These are phyloP conservation scores for Alaudala cheleensis DNA, from an alignment of 2,113 vertebrate genomes.

Conservation along the genomic window DNA sequence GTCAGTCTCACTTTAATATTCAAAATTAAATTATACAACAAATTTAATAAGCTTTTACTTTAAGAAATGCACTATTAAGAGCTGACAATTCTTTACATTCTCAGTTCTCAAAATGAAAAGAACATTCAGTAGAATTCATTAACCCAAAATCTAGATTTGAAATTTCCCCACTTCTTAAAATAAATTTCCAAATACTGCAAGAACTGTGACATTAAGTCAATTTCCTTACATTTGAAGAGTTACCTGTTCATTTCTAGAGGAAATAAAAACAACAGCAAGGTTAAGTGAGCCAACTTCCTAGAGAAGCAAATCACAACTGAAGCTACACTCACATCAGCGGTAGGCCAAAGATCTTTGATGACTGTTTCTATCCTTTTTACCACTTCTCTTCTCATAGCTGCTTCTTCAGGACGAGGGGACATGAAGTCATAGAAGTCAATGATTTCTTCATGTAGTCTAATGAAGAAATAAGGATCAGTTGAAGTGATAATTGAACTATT, in stretches of 20 bases:
- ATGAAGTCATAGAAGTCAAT: constrained; percentile 98
- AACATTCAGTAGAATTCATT: neutral
- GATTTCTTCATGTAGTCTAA: constrained; percentile 96
- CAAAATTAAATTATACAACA: neutral
- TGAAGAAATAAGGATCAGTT: neutral
- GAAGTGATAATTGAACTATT: neutral
- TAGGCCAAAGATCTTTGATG: constrained; percentile 97
- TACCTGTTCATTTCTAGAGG: neutral
- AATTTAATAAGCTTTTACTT: neutral
- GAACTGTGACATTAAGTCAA: neutral
- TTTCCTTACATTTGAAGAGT: neutral
- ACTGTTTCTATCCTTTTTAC: constrained; percentile 93
- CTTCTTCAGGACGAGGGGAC: constrained; percentile 94
- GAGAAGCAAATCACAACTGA: neutral
- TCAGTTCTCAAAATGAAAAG: neutral
- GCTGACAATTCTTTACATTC: neutral
- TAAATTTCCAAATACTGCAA: neutral
- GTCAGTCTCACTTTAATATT: neutral
- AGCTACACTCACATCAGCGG: constrained; percentile 86
- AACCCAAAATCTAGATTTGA: neutral
- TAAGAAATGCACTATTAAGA: neutral
- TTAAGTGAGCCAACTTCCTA: neutral
- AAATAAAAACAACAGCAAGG: neutral
- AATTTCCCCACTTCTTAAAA: neutral
- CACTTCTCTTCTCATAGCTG: constrained; percentile 95